Conservation (phyloP, 2,797 vertebrate species). For the Pseudochirops cupreus region DNA sequence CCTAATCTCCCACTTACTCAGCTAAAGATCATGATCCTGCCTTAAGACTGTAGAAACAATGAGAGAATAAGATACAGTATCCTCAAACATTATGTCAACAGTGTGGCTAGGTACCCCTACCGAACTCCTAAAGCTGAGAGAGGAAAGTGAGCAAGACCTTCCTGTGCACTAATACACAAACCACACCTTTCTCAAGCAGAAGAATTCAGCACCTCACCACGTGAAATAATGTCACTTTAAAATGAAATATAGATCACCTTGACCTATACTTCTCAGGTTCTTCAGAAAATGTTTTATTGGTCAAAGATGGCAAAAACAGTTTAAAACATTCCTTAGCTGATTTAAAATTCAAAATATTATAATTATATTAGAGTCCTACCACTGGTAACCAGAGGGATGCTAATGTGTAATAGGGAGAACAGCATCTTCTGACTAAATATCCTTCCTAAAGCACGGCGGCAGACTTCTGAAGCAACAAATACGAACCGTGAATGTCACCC, state of each 20-base stretch:
- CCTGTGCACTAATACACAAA: neutral
- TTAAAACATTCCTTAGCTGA: neutral
- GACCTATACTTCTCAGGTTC: neutral
- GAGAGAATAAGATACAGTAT: neutral
- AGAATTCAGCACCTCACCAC: neutral
- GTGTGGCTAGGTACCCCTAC: neutral
- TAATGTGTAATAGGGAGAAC: neutral
- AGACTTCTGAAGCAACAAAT: neutral
- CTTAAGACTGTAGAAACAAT: neutral
- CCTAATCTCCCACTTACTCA: neutral
- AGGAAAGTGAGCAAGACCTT: neutral
- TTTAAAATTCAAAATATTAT: neutral
- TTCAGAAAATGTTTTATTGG: neutral
- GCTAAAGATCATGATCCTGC: neutral
- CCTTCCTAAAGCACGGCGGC: neutral
- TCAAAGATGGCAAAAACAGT: neutral
- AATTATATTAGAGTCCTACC: neutral
- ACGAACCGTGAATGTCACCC: neutral
- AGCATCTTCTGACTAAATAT: neutral
- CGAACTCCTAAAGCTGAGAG: neutral
- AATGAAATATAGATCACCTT: neutral
- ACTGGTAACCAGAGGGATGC: neutral
- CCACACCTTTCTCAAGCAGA: neutral
- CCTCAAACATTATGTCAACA: neutral
- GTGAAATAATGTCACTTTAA: neutral